These are phyloP conservation scores for Watsonalla cultraria DNA, from an alignment of 2,888 invertebrate species.

Conservation along the genomic window DNA sequence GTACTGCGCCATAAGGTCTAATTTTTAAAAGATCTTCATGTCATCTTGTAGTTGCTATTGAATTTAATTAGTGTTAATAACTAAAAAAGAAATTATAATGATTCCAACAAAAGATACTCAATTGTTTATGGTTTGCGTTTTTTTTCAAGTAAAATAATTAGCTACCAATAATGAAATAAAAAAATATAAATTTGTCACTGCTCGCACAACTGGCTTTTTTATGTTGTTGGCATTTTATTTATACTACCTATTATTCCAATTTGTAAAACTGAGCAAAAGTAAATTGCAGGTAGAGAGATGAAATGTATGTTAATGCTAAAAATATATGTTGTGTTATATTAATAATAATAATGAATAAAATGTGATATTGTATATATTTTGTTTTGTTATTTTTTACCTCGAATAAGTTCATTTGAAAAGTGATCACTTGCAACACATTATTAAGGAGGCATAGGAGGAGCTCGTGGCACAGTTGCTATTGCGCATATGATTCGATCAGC, in stretches of 20 bases:
- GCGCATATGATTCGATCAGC: no score
- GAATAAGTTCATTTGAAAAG: no score
- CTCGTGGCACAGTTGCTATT: no score
- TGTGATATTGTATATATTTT: conserved; percentile 62
- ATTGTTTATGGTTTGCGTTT: no score
- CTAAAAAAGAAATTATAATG: no score
- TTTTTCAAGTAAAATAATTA: not conserved
- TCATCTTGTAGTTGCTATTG: no score
- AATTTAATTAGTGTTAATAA: no score
- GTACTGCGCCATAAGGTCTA: no score
- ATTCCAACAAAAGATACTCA: no score
- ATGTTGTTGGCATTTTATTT: conserved; percentile 71
- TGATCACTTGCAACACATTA: no score
- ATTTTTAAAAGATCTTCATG: no score
- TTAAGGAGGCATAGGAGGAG: no score
- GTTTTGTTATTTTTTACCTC: conserved; percentile 22
- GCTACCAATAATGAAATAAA: conserved; percentile 4
- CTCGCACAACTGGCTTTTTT: conserved; percentile 38
- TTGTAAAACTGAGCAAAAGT: conserved; percentile 57
- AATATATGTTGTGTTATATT: conserved; percentile 73
- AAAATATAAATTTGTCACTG: conserved; percentile 30
- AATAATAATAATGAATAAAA: conserved; percentile 66
- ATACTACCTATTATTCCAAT: conserved; percentile 54
- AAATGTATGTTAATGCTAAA: conserved; percentile 64
- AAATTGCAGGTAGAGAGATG: conserved; percentile 46